A percentile compares a stretch with the other conserved stretches of the same genome.
Conservation (phyloP, 2,888 invertebrate genomes). For the Diadegma fenestrale region DNA sequence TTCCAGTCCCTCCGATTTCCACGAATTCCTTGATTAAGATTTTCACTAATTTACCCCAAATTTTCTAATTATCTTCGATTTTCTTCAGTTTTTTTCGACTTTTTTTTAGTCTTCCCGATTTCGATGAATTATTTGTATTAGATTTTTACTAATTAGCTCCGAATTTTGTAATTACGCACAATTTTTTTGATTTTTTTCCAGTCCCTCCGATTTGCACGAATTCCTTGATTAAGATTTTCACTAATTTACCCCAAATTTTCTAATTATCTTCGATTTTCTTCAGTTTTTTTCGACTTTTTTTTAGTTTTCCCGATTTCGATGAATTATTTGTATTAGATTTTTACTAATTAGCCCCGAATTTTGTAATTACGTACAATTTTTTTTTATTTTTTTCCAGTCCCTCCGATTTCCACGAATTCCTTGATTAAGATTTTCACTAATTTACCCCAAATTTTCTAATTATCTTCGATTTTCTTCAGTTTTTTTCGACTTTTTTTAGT, state of each 20-base stretch:
- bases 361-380: background rate
- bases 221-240: background rate
- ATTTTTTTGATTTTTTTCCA: no score
- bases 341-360: background rate
- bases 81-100: slow-evolving; percentile 6
- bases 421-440: background rate
- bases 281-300: slow-evolving; percentile 28
- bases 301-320: background rate
- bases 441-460: background rate
- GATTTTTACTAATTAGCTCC: background rate
- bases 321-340: no score
- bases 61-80: background rate
- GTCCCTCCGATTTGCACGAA: background rate
- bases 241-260: background rate
- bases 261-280: background rate
- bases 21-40: background rate
- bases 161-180: background rate
- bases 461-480: background rate
- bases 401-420: background rate
- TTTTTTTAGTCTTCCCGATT: background rate
- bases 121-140: no score
- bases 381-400: background rate
- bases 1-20: background rate
- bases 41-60: background rate
- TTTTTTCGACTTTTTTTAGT: slow-evolving; percentile 9